Evolutionary conservation across 2,797 vertebrate species (phyloP), one percentile per base, ranked within the genome.

Genomic region (Xiphorhynchus erythropygius): DNA sequence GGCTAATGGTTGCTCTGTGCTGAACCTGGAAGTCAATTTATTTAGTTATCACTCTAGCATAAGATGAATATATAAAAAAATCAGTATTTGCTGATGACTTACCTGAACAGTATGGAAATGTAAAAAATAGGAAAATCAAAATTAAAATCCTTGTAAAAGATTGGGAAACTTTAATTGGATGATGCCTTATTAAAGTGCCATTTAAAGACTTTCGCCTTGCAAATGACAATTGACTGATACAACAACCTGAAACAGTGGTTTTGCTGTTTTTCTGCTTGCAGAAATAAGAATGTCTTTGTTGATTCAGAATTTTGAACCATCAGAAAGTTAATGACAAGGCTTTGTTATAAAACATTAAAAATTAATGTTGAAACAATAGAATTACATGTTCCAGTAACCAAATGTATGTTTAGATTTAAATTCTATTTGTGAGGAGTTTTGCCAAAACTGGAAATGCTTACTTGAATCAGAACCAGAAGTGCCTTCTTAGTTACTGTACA

Each of bases 381-480:
- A 81, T 39, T 78, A 3, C n/a, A 30, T 94, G 59, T 90, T 87
- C 30, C 71, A 60, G 25, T 68, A 68, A 52, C 17, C 17, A 71
- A 87, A 57, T 69, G 5, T 49, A 13, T 71, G 37, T 91, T 91
- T 89, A 62, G 25, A 46, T 84, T 80, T 28, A 49, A 22, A 22
- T 89, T 83, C 39, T 78, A 2, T 53, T 62, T 81, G 59, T 82
- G 67, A 84, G 47, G 64, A 84, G 6, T 70, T 94, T 83, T 90
- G 47, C 55, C 63, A 84, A 82, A 79, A 49, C 50, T 89, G 60
- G 78, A 74, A 90, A 70, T 87, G 32, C 10, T 84, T 85, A 89
- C 92, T 95, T 95, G 90, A 84, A 74, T 84, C 63, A 70, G 59
- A 93, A 90, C 60, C 46, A 84, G 27, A 95, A 81, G 32, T 92